A percentile compares a stretch with the other conserved stretches of the same genome.
Conservation (phyloP, 1,140 invertebrate species). For the Eurosta solidaginis region DNA sequence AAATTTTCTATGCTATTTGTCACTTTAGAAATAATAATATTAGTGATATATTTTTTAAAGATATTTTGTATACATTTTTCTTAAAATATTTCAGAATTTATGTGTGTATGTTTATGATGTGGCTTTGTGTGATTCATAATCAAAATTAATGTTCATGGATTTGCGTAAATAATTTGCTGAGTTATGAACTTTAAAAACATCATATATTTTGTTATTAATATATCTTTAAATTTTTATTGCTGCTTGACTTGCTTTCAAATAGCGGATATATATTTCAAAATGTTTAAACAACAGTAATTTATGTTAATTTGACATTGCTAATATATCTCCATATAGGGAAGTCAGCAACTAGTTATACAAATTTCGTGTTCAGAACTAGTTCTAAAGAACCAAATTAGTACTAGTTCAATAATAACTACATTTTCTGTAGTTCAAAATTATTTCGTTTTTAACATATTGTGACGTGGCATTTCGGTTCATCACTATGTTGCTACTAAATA, state of each 20-base stretch:
- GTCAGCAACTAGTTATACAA: too few species aligned
- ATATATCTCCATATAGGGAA: too few species aligned
- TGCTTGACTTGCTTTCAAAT: background rate
- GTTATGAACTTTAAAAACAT: background rate
- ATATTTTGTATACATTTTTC: background rate
- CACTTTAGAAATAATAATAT: background rate
- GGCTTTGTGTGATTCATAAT: background rate
- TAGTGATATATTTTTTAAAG: background rate
- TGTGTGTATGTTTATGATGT: background rate
- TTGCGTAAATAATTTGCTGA: background rate
- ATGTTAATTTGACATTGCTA: constrained; percentile 2
- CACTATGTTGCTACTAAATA: too few species aligned
- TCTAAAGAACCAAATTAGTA: too few species aligned
- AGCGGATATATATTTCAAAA: background rate
- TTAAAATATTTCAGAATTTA: background rate
- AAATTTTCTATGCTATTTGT: background rate
- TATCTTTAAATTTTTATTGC: background rate
- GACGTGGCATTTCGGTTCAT: too few species aligned
- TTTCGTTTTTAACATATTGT: too few species aligned
- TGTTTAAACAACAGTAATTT: background rate
- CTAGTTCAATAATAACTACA: too few species aligned
- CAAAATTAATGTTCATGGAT: background rate
- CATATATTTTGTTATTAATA: background rate
- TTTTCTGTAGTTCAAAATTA: too few species aligned
- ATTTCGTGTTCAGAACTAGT: too few species aligned